phyloP scores from a whole-genome alignment of 2,113 vertebrate species.

The Stomatorhinus ivindoensis region DNA sequence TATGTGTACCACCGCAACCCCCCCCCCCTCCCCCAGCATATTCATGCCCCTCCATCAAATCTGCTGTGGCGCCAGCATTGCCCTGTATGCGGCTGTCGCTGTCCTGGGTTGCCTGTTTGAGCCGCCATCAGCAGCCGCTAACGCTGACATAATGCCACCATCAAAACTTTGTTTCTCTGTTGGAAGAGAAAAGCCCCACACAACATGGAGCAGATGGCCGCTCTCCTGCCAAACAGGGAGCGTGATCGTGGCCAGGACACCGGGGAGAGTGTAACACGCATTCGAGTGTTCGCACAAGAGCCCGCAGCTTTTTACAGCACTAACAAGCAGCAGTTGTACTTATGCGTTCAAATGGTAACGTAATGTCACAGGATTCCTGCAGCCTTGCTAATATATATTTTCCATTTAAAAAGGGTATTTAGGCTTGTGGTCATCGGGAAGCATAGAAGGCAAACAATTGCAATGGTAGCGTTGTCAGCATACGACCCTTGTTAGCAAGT shows the following conservation, averaged over 20 bases:
- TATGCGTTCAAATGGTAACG: background rate
- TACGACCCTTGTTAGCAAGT: background rate
- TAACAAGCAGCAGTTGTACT: background rate
- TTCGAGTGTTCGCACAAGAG: slow-evolving; percentile 14
- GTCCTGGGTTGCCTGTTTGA: background rate
- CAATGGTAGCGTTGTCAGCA: background rate
- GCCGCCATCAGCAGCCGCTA: background rate
- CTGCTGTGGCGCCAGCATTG: background rate
- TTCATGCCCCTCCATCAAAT: background rate
- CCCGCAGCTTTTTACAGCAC: background rate
- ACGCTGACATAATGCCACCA: background rate
- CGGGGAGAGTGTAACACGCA: slow-evolving; percentile 11
- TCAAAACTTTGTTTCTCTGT: background rate
- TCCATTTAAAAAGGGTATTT: background rate
- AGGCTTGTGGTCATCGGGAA: background rate
- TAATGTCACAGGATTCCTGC: background rate
- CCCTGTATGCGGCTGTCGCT: background rate
- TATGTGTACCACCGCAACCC: no score
- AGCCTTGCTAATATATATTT: background rate
- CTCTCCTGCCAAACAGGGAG: background rate
- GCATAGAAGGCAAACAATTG: background rate
- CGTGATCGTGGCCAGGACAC: background rate
- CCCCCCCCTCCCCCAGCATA: no score
- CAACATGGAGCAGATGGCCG: background rate
- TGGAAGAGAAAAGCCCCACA: slow-evolving; percentile 1